Evolutionary conservation across 2,797 vertebrate genomes (phyloP), one percentile per base, ranked within the genome.

Genomic region (Pangasius mekongensis): DNA sequence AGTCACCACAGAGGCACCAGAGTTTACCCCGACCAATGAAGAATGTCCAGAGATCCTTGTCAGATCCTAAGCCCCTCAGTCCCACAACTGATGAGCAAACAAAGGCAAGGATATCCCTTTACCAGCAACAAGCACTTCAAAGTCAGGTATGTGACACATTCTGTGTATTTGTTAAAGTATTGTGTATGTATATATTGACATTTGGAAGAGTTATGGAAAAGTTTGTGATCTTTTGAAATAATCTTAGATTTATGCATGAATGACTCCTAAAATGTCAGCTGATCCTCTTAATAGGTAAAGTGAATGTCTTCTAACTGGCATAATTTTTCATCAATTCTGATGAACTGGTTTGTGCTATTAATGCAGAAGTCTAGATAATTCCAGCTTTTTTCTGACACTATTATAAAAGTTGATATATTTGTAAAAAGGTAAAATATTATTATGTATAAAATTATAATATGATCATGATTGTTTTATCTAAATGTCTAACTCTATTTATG

Each of bases 61-160:
- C 99, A 0, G 99, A 99, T 93, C 99, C 99, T 89, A 99, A 99
- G 91, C 95, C 98, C 89, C 97, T 99, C 92, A 99, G 99, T 94
- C 99, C 98, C 84, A 99, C 98, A 0, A 97, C 97, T 1, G 98
- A 99, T 74, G 98, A 99, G 84, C 96, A 97, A 13, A 92, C 97
- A 89, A 99, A 98, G 95, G 97, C 98, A 93, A 97, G 98, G 91
- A 97, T 99, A 94, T 96, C 97, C 89, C 95, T 99, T 93, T 99
- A 98, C 94, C 98, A 99, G 93, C 99, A 99, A 86, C 96, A 98
- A 22, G 96, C 97, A 89, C 97, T 98, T 73, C 97, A 98, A 89
- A 97, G 95, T 94, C 99, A 99, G 99, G 99, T 99, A 98, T 43
- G 95, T 49, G 13, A 54, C 27, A 66, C 56, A 52, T 49, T 58